Conservation (phyloP, 1,140 invertebrate genomes). For the Plodia interpunctella region DNA sequence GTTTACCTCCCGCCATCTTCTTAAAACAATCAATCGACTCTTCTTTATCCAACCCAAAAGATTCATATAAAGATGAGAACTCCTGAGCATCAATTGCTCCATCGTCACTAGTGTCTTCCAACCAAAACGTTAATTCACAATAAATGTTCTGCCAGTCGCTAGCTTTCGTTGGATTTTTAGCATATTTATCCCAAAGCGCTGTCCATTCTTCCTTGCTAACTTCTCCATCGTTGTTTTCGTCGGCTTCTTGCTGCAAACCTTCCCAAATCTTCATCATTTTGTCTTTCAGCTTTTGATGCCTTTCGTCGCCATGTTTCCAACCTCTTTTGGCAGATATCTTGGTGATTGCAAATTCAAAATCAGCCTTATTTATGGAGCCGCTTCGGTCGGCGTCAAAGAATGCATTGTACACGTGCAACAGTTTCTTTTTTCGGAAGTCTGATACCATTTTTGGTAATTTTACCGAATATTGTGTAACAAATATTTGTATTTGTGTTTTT, state of each 20-base stretch:
- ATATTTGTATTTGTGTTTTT: no score
- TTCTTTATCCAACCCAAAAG: conserved; percentile 81
- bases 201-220: conserved; percentile 88
- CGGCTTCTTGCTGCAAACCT: conserved; percentile 84
- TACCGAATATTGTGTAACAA: no score
- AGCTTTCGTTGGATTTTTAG: conserved; percentile 82
- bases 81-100: conserved; percentile 87
- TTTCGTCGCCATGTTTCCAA: conserved; percentile 81
- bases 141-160: conserved; percentile 87
- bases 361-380: conserved; percentile 87
- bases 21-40: conserved; percentile 85
- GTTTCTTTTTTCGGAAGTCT: conserved; percentile 90
- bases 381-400: conserved; percentile 90
- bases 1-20: conserved; percentile 83
- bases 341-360: conserved; percentile 86
- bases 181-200: conserved; percentile 87
- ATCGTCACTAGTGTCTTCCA: conserved; percentile 88
- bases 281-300: conserved; percentile 82
- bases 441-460: conserved; percentile 83
- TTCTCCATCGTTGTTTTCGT: conserved; percentile 87
- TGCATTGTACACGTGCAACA: conserved; percentile 88
- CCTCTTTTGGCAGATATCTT: conserved; percentile 85
- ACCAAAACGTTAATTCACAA: conserved; percentile 89
- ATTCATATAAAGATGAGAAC: conserved; percentile 85
- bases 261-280: conserved; percentile 88